Conservation (phyloP, 2,113 vertebrate genomes). For the Nanger granti region DNA sequence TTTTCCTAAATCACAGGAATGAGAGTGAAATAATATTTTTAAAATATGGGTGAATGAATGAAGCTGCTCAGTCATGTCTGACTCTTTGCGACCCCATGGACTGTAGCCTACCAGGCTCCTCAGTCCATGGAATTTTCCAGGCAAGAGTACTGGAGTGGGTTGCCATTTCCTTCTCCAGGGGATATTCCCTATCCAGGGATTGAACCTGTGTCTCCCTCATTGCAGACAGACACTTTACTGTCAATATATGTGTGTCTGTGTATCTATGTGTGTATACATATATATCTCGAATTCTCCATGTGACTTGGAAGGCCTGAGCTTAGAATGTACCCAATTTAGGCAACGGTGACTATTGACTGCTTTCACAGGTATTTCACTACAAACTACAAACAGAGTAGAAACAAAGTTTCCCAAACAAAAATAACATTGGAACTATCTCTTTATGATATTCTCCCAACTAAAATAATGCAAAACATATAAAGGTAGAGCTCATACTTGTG, state of each 20-base stretch:
- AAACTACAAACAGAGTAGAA: not conserved
- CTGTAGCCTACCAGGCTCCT: not conserved
- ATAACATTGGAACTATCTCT: not conserved
- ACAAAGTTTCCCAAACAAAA: not conserved
- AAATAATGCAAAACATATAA: not conserved
- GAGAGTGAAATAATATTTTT: not conserved
- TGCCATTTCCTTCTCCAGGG: not conserved
- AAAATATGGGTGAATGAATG: not conserved
- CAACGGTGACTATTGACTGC: not conserved
- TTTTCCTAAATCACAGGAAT: not conserved
- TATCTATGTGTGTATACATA: not conserved
- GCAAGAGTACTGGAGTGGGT: not conserved
- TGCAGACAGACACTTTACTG: not conserved
- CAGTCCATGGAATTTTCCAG: not conserved
- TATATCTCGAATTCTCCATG: not conserved
- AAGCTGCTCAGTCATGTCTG: not conserved
- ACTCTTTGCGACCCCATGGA: not conserved
- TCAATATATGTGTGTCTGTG: not conserved
- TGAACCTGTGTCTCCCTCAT: not conserved
- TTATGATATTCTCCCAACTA: not conserved
- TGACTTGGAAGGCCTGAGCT: not conserved
- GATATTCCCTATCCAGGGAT: not conserved
- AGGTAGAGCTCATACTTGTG: not conserved
- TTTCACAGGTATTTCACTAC: not conserved
- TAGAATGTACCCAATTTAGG: not conserved